These are phyloP conservation scores for Beris chalybata DNA, from an alignment of 2,888 invertebrate genomes.

Conservation along the genomic window DNA sequence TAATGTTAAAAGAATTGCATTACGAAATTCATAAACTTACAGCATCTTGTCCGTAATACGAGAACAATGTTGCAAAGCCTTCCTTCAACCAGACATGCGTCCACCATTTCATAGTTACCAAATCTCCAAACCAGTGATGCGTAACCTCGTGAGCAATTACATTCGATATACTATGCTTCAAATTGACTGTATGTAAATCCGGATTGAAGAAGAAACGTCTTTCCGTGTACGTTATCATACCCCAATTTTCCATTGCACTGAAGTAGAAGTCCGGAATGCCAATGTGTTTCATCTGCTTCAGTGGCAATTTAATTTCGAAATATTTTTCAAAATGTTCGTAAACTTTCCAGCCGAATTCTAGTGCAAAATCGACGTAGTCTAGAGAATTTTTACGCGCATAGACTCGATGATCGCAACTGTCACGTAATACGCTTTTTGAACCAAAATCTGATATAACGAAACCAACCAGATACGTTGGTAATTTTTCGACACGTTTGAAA, in stretches of 20 bases:
- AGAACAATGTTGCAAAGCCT: constrained; percentile 64
- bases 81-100: constrained; percentile 69
- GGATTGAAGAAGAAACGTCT: constrained; percentile 28
- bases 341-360: constrained; percentile 41
- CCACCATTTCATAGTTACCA: constrained; percentile 68
- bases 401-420: constrained; percentile 13
- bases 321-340: constrained; percentile 18
- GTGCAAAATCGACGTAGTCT: constrained; percentile 63
- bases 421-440: neutral
- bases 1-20: neutral
- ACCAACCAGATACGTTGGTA: constrained; percentile 76
- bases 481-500: constrained; percentile 57
- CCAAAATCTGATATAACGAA: constrained; percentile 65
- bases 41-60: constrained; percentile 32
- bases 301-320: constrained; percentile 41
- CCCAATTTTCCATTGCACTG: constrained; percentile 80
- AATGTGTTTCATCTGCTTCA: constrained; percentile 51
- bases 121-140: constrained; percentile 77
- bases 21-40: constrained; percentile 21
- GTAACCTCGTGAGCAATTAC: constrained; percentile 59
- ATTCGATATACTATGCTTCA: constrained; percentile 14
- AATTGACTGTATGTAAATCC: constrained; percentile 6
- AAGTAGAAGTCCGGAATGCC: constrained; percentile 70
- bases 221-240: constrained; percentile 65
- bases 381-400: constrained; percentile 46